phyloP scores from a whole-genome alignment of 2,888 invertebrate species.

The Petrolisthes manimaculis region DNA sequence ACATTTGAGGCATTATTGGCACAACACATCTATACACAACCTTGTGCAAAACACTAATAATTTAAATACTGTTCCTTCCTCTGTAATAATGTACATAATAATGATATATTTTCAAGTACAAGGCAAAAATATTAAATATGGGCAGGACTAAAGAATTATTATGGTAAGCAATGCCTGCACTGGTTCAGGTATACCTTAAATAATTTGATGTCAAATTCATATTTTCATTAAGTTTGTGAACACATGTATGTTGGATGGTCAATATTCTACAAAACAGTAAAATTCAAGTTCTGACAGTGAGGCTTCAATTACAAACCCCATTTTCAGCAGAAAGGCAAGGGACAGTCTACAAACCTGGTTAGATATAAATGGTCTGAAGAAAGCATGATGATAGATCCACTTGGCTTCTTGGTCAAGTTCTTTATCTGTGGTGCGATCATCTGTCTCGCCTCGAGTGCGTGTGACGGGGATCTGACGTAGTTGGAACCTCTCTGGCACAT shows the following conservation, averaged over 20 bases:
- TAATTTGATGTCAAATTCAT: no score
- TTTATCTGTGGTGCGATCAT: constrained; percentile 78
- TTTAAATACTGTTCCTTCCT: background rate
- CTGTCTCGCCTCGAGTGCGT: constrained; percentile 69
- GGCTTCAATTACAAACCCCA: no score
- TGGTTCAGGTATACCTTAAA: no score
- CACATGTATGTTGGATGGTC: no score
- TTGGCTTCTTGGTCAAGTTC: constrained; percentile 94
- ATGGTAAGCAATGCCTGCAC: no score
- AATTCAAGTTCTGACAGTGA: no score
- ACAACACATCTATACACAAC: background rate
- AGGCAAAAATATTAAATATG: no score
- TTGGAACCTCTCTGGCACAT: constrained; percentile 93
- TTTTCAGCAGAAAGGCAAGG: no score
- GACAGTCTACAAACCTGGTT: constrained; percentile 75
- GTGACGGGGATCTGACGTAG: constrained; percentile 88
- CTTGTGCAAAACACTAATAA: background rate
- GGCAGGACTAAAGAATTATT: no score
- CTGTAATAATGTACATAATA: background rate
- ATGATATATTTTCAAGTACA: no score
- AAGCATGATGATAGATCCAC: constrained; percentile 97
- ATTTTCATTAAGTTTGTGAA: no score
- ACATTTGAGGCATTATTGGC: background rate
- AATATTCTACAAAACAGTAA: no score
- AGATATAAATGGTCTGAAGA: constrained; percentile 85